Base-by-base conservation (phyloP, 2,113 vertebrate genomes). In the Sminthopsis crassicaudata region DNA sequence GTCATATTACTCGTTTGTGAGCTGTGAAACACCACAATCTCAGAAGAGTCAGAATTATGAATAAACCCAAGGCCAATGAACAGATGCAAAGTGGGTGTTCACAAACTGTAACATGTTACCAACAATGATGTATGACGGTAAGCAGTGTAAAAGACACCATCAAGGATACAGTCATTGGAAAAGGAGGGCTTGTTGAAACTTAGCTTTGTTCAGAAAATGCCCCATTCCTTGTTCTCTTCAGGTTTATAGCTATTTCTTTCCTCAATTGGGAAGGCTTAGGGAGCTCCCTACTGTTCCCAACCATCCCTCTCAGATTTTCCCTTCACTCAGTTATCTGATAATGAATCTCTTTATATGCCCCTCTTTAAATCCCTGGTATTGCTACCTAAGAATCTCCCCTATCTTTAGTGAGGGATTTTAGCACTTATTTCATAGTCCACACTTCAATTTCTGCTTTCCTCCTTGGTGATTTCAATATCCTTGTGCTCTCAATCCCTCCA, bases 1-100 rank as follows among this genome's bases (percentile, higher is more conserved):
- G 67, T 84, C 67, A 84, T 23, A 5, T 84, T 84, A 42, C 2
- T 84, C n/a, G 19, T 84, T 42, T 42, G 67, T 84, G 67, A 42
- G 16, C n/a, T 8, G 16, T 84, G 67, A n/a, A 84, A 42, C 67
- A 84, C 36, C 19, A 84, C n/a, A 84, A 42, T 84, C 67, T 42
- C 36, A 84, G 67, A 84, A 84, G 7, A 84, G n/a, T 84, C 36
- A 84, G 67, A 84, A 84, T 84, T 42, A 42, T 84, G 67, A 84
- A 84, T 84, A 84, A 84, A 84, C n/a, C n/a, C 67, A 84, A 84
- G 67, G 67, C n/a, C 67, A 23, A 42, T 84, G 67, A 84, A 42
- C 67, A 84, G 67, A 84, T 84, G 67, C 67, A 84, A 84, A 84
- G 67, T 84, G 67, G 67, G n/a, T 84, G 67, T 84, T 84, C 67